Base-by-base conservation (phyloP, 2,888 invertebrate species). In the Plagodis dolabraria region DNA sequence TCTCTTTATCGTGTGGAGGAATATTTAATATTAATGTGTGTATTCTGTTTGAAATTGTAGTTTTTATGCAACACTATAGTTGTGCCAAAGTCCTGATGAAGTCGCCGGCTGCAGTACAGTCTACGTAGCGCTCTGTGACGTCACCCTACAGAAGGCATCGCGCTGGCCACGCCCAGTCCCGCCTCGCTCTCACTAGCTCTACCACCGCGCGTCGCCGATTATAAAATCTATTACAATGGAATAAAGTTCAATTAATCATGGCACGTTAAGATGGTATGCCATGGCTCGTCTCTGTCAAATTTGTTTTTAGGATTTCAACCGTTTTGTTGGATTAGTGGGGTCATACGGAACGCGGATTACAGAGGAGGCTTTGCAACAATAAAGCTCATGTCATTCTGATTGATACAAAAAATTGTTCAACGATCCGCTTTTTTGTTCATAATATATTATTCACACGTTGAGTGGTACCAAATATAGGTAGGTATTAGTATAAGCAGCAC, bases 131-230 rank as follows among this genome's bases (percentile, higher is more conserved):
- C 35, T 10, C 45, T 10, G 9, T 57, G 61, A 58, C 65, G 65
- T 61, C 71, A 72, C 33, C 35, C 46, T 33, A 47, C 36, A 60
- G 33, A 83, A 81, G 82, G 80, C 72, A 42, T 55, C 54, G 57
- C 52, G 72, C 70, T 66, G 69, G 86, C 85, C 86, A 83, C 88
- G 89, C 90, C 89, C 87, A 82, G 82, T 74, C 82, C 84, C 87
- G 89, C 87, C 89, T 79, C 79, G 79, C 78, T 73, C 77, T 76
- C 82, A 73, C 82, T 69, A 70, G 61, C 68, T 69, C 72, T 65
- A 67, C 72, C 66, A 58, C 51, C 47, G 52, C 36, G 2, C 22
- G 42, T 36, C 56, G 33, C 64, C 9, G 59, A 43, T 10, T 56
- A 12, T 33, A 9, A 11, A 44, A 58, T 57, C 53, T 67, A 61